Base-by-base conservation (phyloP, 2,113 vertebrate species). In the Synchiropus splendidus region DNA sequence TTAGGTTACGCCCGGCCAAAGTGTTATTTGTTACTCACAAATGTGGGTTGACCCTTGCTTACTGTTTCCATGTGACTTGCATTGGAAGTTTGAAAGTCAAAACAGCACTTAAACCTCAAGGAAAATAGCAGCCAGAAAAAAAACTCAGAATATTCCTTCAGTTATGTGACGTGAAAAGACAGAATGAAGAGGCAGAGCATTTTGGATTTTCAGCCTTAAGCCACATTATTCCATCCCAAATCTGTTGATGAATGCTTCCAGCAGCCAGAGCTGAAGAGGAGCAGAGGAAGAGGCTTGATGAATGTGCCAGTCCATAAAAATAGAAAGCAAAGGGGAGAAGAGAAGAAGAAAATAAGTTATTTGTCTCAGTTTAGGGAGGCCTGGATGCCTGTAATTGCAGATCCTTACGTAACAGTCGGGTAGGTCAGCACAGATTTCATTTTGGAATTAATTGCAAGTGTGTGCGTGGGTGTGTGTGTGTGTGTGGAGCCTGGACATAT, bases 271-370 rank as follows among this genome's bases (percentile, higher is more conserved):
- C n/a, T n/a, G n/a, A n/a, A n/a, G 13, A 47, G 39, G 31, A 42
- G 54, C 4, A 43, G 42, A 59, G 39, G 50, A 54, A 61, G 18
- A 45, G 49, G n/a, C n/a, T n/a, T n/a, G n/a, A 75, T 78, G 49
- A 70, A 75, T 64, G 69, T 56, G 63, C 18, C 34, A 39, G 45
- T 41, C 41, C 58, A 51, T 51, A 54, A 70, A 72, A 73, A 69
- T 71, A 67, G 70, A 72, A 70, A 63, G 60, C 44, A 2, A 39
- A 46, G 16, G 18, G 42, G 35, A 50, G 43, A 48, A 48, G 39
- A 27, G 12, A 44, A 35, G 58, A 56, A 63, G 47, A 45, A 67
- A 67, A 52, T 21, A 46, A 56, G 51, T 59, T 36, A 9, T 72
- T 72, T 65, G 49, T 62, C 51, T 67, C 49, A 18, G 42, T 67